These are phyloP conservation scores for Eulemur rufifrons DNA, from an alignment of 2,113 vertebrate species.

Conservation along the genomic window DNA sequence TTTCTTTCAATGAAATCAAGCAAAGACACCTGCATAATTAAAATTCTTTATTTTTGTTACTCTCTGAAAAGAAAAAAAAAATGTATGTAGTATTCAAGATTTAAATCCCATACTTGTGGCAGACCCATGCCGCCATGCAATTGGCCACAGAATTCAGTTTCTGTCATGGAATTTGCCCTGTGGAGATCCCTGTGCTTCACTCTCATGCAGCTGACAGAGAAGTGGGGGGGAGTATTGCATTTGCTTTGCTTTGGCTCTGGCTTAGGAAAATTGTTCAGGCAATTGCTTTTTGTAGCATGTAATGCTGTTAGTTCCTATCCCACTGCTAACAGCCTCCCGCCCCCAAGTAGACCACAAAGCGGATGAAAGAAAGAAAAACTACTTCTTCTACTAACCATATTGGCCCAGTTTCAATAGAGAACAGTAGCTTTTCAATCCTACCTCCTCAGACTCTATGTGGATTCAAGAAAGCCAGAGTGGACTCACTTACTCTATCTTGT, in stretches of 20 bases:
- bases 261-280: constrained; percentile 71
- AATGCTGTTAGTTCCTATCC: constrained; percentile 72
- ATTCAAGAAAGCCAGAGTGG: not conserved
- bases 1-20: constrained; percentile 19
- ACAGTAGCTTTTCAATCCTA: not conserved
- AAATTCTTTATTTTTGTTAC: constrained; percentile 31
- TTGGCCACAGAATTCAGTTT: constrained; percentile 64
- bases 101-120: constrained; percentile 39
- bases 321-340: constrained; percentile 54
- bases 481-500: not conserved
- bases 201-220: constrained; percentile 39
- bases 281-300: constrained; percentile 71
- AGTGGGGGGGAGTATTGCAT: not conserved
- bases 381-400: not conserved
- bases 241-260: constrained; percentile 66
- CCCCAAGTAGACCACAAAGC: not conserved
- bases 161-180: constrained; percentile 63
- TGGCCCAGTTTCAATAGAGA: not conserved
- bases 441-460: not conserved
- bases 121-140: constrained; percentile 37
- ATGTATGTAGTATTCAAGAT: not conserved
- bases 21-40: not conserved
- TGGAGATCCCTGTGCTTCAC: constrained; percentile 17
- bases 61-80: constrained; percentile 35
- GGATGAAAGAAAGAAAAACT: constrained; percentile 50